Conservation (phyloP, 2,113 vertebrate species). For the Elephas maximus region DNA sequence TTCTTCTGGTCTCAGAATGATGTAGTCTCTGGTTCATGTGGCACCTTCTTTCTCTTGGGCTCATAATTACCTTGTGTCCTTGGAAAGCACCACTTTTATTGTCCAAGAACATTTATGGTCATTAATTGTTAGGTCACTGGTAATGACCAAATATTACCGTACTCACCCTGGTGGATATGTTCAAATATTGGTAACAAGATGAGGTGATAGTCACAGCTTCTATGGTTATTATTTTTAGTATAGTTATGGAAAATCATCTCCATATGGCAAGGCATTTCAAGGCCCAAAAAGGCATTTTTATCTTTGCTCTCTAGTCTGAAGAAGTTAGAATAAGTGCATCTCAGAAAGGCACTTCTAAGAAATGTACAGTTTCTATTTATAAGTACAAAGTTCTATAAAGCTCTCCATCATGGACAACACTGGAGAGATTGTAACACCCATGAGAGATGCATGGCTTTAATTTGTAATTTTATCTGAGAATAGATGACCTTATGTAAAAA, state of each 20-base stretch:
- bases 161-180: not conserved
- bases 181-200: slow-evolving; percentile 13
- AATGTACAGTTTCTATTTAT: not conserved
- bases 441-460: not conserved
- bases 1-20: too few relatives aligned
- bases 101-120: slow-evolving; percentile 67
- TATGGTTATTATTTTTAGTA: slow-evolving; percentile 9
- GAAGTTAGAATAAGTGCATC: not conserved
- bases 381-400: not conserved
- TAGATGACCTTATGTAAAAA: not conserved
- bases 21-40: too few relatives aligned
- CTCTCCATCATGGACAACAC: not conserved
- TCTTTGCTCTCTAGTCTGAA: slow-evolving; percentile 18
- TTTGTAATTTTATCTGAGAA: not conserved
- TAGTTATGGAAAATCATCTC: not conserved
- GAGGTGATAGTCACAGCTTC: not conserved
- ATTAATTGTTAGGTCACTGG: not conserved
- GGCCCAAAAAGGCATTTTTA: not conserved
- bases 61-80: too few relatives aligned
- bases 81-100: slow-evolving; percentile 46
- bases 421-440: not conserved
- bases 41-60: too few relatives aligned
- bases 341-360: not conserved
- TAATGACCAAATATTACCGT: not conserved
- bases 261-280: not conserved